phyloP scores from a whole-genome alignment of 2,113 vertebrate genomes.

The Pelobates fuscus region DNA sequence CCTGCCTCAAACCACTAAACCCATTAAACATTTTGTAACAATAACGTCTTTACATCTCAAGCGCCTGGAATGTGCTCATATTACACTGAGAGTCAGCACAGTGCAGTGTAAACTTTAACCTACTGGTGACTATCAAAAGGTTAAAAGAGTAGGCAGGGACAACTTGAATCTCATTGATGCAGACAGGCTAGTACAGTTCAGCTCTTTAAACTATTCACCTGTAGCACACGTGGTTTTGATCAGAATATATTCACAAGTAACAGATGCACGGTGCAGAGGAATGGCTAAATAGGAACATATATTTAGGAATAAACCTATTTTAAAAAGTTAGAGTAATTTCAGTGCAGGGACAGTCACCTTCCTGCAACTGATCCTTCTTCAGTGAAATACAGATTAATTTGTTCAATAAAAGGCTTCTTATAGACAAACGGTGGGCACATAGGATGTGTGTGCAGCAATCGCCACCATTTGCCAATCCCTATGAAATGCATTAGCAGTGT shows the following conservation, averaged over 20 bases:
- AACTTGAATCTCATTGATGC: background rate
- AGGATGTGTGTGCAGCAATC: too few species aligned
- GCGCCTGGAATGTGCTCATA: conserved; percentile 25
- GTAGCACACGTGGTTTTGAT: background rate
- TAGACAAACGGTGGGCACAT: too few species aligned
- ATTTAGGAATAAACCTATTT: too few species aligned
- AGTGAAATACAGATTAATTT: too few species aligned
- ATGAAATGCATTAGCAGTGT: too few species aligned
- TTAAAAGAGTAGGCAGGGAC: conserved; percentile 16
- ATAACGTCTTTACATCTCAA: conserved; percentile 7
- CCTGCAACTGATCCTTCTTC: too few species aligned
- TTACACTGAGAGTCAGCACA: background rate
- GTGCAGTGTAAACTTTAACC: conserved; percentile 39
- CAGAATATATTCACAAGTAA: background rate
- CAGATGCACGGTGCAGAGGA: background rate
- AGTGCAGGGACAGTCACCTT: too few species aligned
- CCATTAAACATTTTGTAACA: conserved; percentile 26
- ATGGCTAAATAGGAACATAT: too few species aligned
- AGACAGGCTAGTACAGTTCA: background rate
- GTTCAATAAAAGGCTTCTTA: too few species aligned
- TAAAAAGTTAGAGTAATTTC: too few species aligned
- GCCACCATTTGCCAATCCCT: too few species aligned
- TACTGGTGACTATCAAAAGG: conserved; percentile 26
- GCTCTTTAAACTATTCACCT: background rate
- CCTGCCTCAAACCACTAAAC: conserved; percentile 7